Evolutionary conservation across 2,888 invertebrate species (phyloP).

Genomic region (Molorchus minor): DNA sequence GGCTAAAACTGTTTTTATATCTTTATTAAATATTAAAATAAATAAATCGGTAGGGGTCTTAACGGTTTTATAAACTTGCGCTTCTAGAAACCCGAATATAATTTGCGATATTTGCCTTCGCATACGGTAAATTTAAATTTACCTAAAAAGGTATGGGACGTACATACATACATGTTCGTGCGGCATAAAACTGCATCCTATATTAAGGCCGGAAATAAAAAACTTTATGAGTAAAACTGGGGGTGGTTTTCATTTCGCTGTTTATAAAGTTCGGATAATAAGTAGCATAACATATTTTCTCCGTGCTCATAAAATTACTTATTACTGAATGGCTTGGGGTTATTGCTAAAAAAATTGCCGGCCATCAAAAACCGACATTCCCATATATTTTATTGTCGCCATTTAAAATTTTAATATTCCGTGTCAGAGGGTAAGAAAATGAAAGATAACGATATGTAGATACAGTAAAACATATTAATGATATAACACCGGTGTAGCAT

Average conservation of each 20-base stretch:
- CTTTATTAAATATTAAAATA: too few species aligned
- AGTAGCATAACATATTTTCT: conserved; percentile 48
- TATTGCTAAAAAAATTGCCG: conserved; percentile 31
- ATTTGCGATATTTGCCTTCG: background rate
- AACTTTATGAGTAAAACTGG: conserved; percentile 56
- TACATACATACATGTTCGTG: conserved; percentile 25
- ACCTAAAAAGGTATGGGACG: conserved; percentile 18
- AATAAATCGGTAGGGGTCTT: too few species aligned
- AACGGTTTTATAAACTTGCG: too few species aligned
- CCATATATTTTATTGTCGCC: conserved; percentile 29
- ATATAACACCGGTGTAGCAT: too few species aligned
- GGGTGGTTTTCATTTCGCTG: conserved; percentile 55
- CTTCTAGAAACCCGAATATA: background rate
- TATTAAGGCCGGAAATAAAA: conserved; percentile 50
- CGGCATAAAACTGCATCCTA: conserved; percentile 31
- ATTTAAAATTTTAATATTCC: conserved; percentile 26
- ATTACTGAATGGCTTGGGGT: conserved; percentile 41
- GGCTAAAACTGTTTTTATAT: too few species aligned
- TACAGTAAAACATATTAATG: too few species aligned
- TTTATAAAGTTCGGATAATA: conserved; percentile 57
- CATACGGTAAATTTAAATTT: conserved; percentile 22
- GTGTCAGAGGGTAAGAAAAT: conserved; percentile 10
- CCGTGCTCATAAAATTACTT: conserved; percentile 48
- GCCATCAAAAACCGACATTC: conserved; percentile 29
- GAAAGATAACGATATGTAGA: conserved; percentile 15